Evolutionary conservation across 1,140 invertebrate species (phyloP), one percentile per base, ranked within the genome.

Genomic region (Papilio xuthus): DNA sequence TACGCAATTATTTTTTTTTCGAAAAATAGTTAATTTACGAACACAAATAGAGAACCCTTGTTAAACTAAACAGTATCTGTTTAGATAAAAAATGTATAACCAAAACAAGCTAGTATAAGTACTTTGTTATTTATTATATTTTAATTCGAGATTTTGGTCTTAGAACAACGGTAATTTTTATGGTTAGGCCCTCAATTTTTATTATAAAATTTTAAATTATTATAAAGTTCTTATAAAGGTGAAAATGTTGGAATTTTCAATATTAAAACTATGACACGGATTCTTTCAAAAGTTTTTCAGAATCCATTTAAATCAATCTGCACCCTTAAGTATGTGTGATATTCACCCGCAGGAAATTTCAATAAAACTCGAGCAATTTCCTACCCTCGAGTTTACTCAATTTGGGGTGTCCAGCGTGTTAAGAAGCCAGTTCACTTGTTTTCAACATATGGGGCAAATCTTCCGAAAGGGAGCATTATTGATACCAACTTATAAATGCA

Each of bases 391-490:
- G 78, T 82, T 84, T 85, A 86, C 89, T 87, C 86, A 86, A 84
- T 92, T 89, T 92, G 80, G 89, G 91, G 89, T 90, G 89, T 90
- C 89, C 89, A 90, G 89, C 77, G 81, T 79, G 85, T 92, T 90
- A 91, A 90, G 90, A 87, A 90, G 87, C 82, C 87, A 86, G 85
- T 83, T 90, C 88, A 88, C 89, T 92, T 89, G 88, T 91, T 87
- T 85, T 83, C 86, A 83, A 91, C 91, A 91, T 92, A 91, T 92
- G 90, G 87, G 82, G 79, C 79, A 86, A 91, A 91, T 92, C 83
- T 81, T 83, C 82, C 84, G 80, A 80, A 85, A 87, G 87, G 86
- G 86, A 81, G 80, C 77, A 78, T 73, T 47, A 79, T 74, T 79
- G 77, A 50, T 75, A 70, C 72, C 76, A 80, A 32, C 28, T 47